Percentiles rank a stretch among this genome's conserved stretches.
phyloP scores from a whole-genome alignment of 1,140 invertebrate genomes.

The Doryteuthis pealeii region DNA sequence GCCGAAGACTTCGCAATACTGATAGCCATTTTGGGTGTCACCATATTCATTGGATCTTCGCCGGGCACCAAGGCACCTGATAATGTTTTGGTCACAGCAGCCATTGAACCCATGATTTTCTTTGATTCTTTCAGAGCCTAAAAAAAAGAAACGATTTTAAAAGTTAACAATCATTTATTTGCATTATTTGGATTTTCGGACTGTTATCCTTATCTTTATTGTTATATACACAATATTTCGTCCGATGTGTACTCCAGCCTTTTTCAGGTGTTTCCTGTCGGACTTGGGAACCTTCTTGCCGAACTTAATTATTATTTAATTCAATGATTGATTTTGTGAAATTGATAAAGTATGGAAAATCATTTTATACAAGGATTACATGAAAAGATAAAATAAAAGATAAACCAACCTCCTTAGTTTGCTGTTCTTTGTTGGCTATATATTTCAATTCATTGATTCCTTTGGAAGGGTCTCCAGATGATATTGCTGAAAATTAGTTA shows the following conservation, averaged over 20 bases:
- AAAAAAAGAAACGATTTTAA: background rate
- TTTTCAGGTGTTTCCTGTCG: too few relatives aligned
- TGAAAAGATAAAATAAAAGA: background rate
- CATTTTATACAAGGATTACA: too few relatives aligned
- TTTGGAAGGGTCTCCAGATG: background rate
- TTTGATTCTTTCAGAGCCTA: background rate
- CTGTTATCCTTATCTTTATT: too few relatives aligned
- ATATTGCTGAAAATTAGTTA: conserved; percentile 2
- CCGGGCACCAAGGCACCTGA: conserved; percentile 21
- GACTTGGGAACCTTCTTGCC: too few relatives aligned
- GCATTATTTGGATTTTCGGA: too few relatives aligned
- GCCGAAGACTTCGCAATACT: conserved; percentile 19
- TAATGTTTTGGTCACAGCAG: conserved; percentile 10
- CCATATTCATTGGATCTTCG: conserved; percentile 23
- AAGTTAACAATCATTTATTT: too few relatives aligned
- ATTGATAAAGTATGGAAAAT: too few relatives aligned
- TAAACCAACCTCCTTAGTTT: background rate
- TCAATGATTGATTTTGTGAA: too few relatives aligned
- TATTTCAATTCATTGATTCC: conserved; percentile 3
- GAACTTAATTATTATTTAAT: too few relatives aligned
- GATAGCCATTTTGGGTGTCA: conserved; percentile 21
- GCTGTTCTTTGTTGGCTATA: background rate
- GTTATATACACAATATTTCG: too few relatives aligned
- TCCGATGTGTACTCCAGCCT: too few relatives aligned
- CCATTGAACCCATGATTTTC: background rate